Percentiles rank a stretch among this genome's conserved stretches.
phyloP scores from a whole-genome alignment of 2,113 vertebrate species.

The Syngnathoides biaculeatus region DNA sequence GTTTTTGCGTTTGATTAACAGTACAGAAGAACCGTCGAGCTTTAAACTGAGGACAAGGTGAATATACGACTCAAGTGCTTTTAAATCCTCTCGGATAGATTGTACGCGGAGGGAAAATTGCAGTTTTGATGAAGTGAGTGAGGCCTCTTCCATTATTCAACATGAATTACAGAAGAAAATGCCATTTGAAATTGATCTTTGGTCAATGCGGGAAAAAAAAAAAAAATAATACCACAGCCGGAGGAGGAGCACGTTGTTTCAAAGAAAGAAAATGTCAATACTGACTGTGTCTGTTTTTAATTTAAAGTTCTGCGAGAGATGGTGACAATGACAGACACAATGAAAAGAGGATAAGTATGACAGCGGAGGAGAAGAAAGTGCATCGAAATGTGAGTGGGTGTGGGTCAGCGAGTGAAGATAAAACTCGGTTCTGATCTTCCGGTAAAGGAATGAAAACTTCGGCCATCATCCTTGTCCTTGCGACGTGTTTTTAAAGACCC shows the following conservation, averaged over 20 bases:
- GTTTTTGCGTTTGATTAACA: slow-evolving; percentile 39
- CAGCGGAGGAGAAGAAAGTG: slow-evolving; percentile 35
- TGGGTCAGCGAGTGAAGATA: slow-evolving; percentile 39
- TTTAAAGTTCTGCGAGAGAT: slow-evolving; percentile 26
- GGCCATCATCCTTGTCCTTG: too few relatives aligned
- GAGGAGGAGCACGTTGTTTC: slow-evolving; percentile 30
- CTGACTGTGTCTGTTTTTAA: slow-evolving; percentile 17
- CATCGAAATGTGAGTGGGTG: slow-evolving; percentile 31
- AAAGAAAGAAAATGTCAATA: slow-evolving; percentile 51
- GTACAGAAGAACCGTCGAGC: slow-evolving; percentile 20
- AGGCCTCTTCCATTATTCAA: slow-evolving; percentile 31
- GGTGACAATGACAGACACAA: slow-evolving; percentile 33
- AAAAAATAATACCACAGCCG: slow-evolving; percentile 28
- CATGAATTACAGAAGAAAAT: slow-evolving; percentile 29
- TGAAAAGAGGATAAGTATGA: slow-evolving; percentile 49
- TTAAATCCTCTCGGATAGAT: slow-evolving; percentile 16
- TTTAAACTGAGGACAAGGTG: slow-evolving; percentile 15
- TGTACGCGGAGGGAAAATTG: slow-evolving; percentile 14
- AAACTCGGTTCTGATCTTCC: slow-evolving; percentile 55
- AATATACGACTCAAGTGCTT: slow-evolving; percentile 12
- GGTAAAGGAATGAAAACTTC: slow-evolving; percentile 14
- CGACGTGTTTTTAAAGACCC: too few relatives aligned
- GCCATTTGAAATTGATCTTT: slow-evolving; percentile 40
- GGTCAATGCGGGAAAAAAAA: slow-evolving; percentile 30
- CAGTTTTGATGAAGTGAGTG: slow-evolving; percentile 28